phyloP scores from a whole-genome alignment of 2,797 vertebrate genomes.

The Sylvia borin region DNA sequence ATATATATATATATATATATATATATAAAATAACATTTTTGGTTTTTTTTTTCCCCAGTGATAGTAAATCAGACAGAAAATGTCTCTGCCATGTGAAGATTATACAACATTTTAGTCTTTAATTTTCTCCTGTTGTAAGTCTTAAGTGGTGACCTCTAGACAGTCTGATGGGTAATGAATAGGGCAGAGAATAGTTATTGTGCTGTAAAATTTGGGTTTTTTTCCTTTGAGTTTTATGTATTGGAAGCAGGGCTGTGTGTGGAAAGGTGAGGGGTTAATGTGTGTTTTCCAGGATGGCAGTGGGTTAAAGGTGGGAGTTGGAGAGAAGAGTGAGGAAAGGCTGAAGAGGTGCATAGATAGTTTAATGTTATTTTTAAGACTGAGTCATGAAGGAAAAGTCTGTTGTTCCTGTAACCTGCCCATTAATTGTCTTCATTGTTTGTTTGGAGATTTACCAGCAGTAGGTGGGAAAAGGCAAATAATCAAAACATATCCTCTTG shows the following conservation, averaged over 20 bases:
- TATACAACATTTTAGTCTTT: not conserved
- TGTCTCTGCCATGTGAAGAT: not conserved
- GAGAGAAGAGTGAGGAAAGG: not conserved
- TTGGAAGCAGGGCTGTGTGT: not conserved
- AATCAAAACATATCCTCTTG: not conserved
- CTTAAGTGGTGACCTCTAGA: not conserved
- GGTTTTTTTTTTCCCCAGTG: rapidly evolving
- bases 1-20: too few relatives aligned
- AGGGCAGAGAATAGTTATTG: not conserved
- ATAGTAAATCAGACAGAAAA: not conserved
- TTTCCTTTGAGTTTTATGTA: not conserved
- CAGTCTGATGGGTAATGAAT: not conserved
- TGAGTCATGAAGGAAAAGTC: not conserved
- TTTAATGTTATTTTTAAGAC: not conserved
- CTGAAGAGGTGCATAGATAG: not conserved
- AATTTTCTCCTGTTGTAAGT: not conserved
- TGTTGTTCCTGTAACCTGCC: not conserved
- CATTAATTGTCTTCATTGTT: not conserved
- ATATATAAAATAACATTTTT: too few relatives aligned
- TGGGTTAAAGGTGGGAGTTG: not conserved
- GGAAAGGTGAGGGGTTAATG: not conserved
- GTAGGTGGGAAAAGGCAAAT: not conserved
- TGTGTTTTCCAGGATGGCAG: not conserved
- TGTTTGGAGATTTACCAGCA: not conserved
- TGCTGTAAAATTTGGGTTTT: not conserved